Base-by-base conservation (phyloP, 2,797 vertebrate species). In the Pipistrellus kuhlii region DNA sequence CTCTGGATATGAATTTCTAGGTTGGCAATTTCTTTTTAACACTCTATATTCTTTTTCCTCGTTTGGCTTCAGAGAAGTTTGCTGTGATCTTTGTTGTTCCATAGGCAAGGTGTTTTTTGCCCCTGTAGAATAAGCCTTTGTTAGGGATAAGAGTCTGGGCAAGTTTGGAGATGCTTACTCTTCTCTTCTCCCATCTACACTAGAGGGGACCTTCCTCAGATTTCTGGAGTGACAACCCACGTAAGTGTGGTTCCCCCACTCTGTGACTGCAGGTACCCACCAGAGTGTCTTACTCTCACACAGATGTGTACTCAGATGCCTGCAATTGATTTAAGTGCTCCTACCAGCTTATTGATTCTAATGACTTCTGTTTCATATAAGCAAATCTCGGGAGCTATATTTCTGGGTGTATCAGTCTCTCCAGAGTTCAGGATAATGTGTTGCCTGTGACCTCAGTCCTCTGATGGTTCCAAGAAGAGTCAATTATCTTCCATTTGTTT, bases 391-490 rank as follows among this genome's bases (percentile, higher is more conserved):
- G 72, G 69, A 72, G 41, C 35, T 75, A 0, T 51, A 27, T 59
- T 82, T 88, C 78, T 55, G 55, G 13, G 62, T 59, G 32, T 44
- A 32, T 62, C 32, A 72, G 14, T 93, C 57, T 71, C 48, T 62
- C 27, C 6, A 69, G 51, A 84, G 46, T 48, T 66, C 30, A 13
- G 12, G 20, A 59, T 27, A 81, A 18, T 68, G 66, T 30, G n/a
- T 91, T 72, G 6, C 9, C 30, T 84, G 9, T 62, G 72, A 85
- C 68, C 11, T 80, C 14, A 77, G 35, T 27, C 59, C 64, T 88
- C 41, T 53, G 62, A 66, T 55, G 55, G 69, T 78, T 92, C 82
- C 64, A 84, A 64, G 77, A 85, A 88, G 68, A 88, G n/a, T 55
- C 53, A 38, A 3, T 66, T 82, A 80, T 55, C 27, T 93, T 93